These are phyloP conservation scores for Phrynosoma platyrhinos DNA, from an alignment of 2,113 vertebrate species.

Conservation along the genomic window DNA sequence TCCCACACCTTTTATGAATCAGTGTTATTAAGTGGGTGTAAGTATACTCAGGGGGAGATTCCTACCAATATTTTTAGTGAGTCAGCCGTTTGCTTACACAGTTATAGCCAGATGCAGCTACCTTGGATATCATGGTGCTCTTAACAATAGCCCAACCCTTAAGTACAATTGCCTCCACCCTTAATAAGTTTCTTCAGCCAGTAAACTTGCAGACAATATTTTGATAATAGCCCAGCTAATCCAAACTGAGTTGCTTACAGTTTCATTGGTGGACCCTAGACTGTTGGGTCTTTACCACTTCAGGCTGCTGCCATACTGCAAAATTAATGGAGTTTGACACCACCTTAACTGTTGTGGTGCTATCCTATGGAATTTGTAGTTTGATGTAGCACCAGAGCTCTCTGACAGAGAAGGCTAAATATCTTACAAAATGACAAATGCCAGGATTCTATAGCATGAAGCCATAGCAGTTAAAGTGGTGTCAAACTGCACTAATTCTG, in stretches of 20 bases:
- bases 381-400: too few relatives aligned
- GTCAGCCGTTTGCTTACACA: not conserved
- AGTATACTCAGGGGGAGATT: not conserved
- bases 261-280: not conserved
- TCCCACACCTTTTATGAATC: constrained; percentile 4
- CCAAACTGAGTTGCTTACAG: not conserved
- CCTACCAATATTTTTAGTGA: not conserved
- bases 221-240: not conserved
- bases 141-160: not conserved
- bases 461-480: too few relatives aligned
- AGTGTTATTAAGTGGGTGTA: constrained; percentile 12
- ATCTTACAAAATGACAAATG: too few relatives aligned
- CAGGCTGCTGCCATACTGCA: not conserved
- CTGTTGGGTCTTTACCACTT: not conserved
- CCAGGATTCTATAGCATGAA: too few relatives aligned
- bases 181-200: not conserved
- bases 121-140: not conserved
- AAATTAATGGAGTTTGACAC: too few relatives aligned
- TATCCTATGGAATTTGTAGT: too few relatives aligned
- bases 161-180: not conserved
- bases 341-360: too few relatives aligned
- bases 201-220: not conserved
- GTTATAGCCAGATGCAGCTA: not conserved
- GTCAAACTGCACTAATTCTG: too few relatives aligned
- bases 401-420: too few relatives aligned